These are phyloP conservation scores for Anthophora plumipes DNA, from an alignment of 2,888 invertebrate species.

Conservation along the genomic window DNA sequence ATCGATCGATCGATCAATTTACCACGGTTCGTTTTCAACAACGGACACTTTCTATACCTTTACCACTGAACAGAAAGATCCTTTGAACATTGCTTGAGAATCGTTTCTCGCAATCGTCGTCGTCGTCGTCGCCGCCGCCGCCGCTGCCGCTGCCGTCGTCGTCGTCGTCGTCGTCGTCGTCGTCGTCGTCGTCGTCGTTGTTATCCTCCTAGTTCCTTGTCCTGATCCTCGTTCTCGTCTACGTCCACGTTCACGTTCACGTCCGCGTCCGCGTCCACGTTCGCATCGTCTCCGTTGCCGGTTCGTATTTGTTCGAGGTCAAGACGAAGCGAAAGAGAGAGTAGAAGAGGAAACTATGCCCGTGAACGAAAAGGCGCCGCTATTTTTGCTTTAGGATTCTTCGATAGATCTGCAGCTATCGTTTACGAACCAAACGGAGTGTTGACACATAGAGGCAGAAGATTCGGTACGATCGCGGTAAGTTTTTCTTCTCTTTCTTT, in stretches of 20 bases:
- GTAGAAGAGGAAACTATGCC: constrained; percentile 44
- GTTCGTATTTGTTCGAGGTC: background rate
- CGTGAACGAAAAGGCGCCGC: constrained; percentile 29
- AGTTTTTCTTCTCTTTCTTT: constrained; percentile 7
- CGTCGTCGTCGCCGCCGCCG: no score
- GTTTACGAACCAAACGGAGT: background rate
- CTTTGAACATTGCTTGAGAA: background rate
- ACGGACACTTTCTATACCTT: background rate
- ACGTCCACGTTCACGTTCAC: background rate
- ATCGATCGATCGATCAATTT: no score
- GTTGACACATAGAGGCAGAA: background rate
- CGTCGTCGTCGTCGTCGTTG: no score
- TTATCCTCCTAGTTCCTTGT: background rate
- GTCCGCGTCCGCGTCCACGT: background rate
- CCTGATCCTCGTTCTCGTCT: no score
- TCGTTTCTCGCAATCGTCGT: no score
- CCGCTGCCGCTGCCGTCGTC: no score
- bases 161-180: no score
- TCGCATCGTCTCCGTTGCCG: background rate
- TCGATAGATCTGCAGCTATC: constrained; percentile 10
- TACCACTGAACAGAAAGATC: background rate
- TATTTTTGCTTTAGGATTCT: constrained; percentile 30
- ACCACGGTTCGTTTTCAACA: background rate
- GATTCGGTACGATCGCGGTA: constrained; percentile 11
- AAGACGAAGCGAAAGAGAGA: background rate